Evolutionary conservation across 2,888 invertebrate genomes (phyloP), one percentile per base, ranked within the genome.

Genomic region (Cephus rjabovi): DNA sequence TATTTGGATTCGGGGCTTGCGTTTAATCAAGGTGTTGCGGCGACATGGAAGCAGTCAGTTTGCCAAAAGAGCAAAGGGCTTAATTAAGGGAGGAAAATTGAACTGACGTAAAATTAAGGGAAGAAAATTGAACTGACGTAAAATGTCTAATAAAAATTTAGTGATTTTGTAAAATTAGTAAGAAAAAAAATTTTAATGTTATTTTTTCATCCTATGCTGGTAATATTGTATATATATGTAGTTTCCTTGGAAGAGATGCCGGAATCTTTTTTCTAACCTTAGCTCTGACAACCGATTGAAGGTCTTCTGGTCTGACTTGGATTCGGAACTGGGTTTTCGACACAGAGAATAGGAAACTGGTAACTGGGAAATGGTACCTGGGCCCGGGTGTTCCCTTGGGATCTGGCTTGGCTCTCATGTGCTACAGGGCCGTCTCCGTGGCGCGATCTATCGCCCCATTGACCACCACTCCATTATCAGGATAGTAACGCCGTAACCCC

Each of bases 401-500:
- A 87, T 83, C 85, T 83, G 80, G 82, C 83, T 82, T 79, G 83
- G 84, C 82, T 83, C 83, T 79, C 83, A 81, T 82, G 84, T 81
- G 86, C 84, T 87, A 82, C 83, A 76, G 82, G 82, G 80, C 80
- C 83, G 83, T 85, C 83, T 84, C 82, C 83, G 78, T 80, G 83
- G 82, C 82, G 82, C 86, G 86, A 88, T 88, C 88, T 86, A 88
- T 88, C 87, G 86, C 84, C 84, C 87, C 87, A 88, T 89, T 88
- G 89, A 89, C 89, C 88, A 86, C 87, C 84, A 87, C 88, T 89
- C 89, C 87, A 89, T 90, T 90, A 88, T 89, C 89, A 84, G 86
- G 85, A 85, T 87, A 86, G 88, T 88, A 88, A 87, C 85, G 84
- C 83, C 84, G 86, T 86, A 86, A 87, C 86, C 85, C 86, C 79